Percentiles rank a stretch among this genome's conserved stretches.
Evolutionary conservation across 1,140 invertebrate species (phyloP).

Genomic region (Heliconius hewitsoni): DNA sequence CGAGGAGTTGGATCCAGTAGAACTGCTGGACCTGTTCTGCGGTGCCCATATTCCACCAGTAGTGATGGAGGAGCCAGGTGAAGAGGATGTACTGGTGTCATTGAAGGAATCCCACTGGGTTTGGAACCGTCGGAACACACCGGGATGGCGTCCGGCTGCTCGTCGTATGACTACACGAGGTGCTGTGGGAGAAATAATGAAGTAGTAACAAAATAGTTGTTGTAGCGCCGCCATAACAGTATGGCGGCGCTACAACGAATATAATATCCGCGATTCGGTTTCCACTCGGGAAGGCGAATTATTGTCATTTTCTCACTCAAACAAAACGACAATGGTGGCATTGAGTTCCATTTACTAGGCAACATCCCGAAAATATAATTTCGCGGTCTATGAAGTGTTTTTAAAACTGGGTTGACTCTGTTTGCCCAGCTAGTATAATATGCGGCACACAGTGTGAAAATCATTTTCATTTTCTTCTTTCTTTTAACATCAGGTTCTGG

Average conservation of each 20-base stretch:
- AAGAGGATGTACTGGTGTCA: constrained; percentile 41
- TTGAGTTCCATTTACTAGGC: too few species aligned
- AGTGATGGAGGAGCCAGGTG: constrained; percentile 47
- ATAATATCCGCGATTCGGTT: too few species aligned
- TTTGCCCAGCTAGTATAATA: too few species aligned
- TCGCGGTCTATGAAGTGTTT: too few species aligned
- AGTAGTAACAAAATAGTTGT: background rate
- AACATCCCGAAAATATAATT: too few species aligned
- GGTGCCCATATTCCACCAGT: constrained; percentile 46
- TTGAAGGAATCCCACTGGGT: constrained; percentile 40
- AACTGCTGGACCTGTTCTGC: constrained; percentile 35
- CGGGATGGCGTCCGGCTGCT: constrained; percentile 38
- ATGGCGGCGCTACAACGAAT: too few species aligned
- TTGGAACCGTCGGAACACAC: constrained; percentile 49
- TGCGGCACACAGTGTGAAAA: too few species aligned
- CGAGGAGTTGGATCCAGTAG: constrained; percentile 43
- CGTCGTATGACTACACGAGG: constrained; percentile 44
- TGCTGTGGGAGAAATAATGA: constrained; percentile 20
- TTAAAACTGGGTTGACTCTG: too few species aligned
- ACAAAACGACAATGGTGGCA: too few species aligned
- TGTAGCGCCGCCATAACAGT: too few species aligned
- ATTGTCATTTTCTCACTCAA: background rate
- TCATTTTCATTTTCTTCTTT: too few species aligned
- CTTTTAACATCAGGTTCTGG: too few species aligned
- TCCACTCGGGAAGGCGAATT: background rate